Evolutionary conservation across 1,140 invertebrate genomes (phyloP), one percentile per base, ranked within the genome.

Genomic region (Ceratina japonica): DNA sequence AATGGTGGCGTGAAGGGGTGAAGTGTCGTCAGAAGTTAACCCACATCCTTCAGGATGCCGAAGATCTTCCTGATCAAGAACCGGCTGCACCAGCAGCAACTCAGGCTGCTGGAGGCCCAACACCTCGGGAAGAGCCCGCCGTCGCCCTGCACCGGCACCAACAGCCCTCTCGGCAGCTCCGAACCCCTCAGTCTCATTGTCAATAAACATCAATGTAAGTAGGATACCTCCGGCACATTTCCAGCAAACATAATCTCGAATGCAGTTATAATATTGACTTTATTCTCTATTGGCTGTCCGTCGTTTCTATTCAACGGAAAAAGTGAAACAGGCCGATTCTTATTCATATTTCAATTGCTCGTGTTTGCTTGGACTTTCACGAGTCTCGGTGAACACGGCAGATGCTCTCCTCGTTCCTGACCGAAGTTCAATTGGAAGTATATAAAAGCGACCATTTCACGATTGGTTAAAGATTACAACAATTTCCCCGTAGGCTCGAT

Each of bases 61-160:
- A 97, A 97, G 93, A 97, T 97, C 90, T 97, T 97, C 91, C 91
- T 97, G 81, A 97, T 97, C 87, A 97, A 97, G 92, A 97, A 97
- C 90, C 94, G 97, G 87, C 93, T 97, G 93, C 96, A 96, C 84
- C 96, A 97, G 94, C 97, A 97, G 94, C 97, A 97, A 92, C 93
- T 96, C 87, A 94, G 95, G 74, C 91, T 97, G 86, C 92, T 96
- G 87, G 96, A 97, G 88, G 94, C 95, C 56, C 96, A 97, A 91
- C 96, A 97, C 75, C 85, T 89, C 20, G 88, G 91, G 44, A 93
- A 92, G 78, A 91, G 91, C 61, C 87, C 91, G 64, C 86, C 91
- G 64, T 86, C 90, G n/a, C 81, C 79, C n/a, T 78, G 79, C 64
- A 89, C 88, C 75, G 89, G 88, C 66, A 92, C 90, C 78, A 91